Evolutionary conservation across 2,888 invertebrate genomes (phyloP).

Genomic region (Cantharis nigra): DNA sequence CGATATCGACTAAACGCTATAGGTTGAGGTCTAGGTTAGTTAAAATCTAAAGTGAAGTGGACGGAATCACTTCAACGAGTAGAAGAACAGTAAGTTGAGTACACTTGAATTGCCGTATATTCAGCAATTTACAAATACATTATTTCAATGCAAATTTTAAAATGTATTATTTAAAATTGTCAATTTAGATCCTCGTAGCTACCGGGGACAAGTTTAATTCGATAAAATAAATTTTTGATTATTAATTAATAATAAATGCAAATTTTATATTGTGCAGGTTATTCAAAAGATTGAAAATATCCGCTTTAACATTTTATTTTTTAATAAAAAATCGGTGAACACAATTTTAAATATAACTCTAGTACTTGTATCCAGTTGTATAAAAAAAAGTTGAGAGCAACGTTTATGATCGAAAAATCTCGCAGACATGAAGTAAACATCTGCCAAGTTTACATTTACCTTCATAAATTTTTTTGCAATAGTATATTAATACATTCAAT

Average conservation of each 20-base stretch:
- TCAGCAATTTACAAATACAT: slow-evolving; percentile 34
- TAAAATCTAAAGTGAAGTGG: slow-evolving; percentile 22
- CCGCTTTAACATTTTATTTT: not conserved
- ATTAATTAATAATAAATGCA: not conserved
- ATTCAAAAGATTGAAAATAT: no score
- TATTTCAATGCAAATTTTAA: slow-evolving; percentile 8
- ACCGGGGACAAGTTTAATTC: not conserved
- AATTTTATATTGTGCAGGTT: not conserved
- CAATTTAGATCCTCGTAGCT: not conserved
- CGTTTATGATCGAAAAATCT: not conserved
- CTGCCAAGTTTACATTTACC: no score
- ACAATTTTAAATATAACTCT: no score
- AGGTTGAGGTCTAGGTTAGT: slow-evolving; percentile 33
- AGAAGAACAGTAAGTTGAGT: slow-evolving; percentile 22
- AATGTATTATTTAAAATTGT: not conserved
- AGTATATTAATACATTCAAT: no score
- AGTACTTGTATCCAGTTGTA: no score
- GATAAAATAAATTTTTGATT: not conserved
- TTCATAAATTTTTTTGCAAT: no score
- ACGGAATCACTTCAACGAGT: slow-evolving; percentile 17
- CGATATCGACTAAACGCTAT: slow-evolving; percentile 21
- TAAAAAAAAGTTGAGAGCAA: no score
- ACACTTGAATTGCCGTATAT: slow-evolving; percentile 27
- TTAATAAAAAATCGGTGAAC: not conserved
- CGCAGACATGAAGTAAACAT: not conserved